Evolutionary conservation across 2,888 invertebrate genomes (phyloP), one percentile per base, ranked within the genome.

Genomic region (Philereme vetulata): DNA sequence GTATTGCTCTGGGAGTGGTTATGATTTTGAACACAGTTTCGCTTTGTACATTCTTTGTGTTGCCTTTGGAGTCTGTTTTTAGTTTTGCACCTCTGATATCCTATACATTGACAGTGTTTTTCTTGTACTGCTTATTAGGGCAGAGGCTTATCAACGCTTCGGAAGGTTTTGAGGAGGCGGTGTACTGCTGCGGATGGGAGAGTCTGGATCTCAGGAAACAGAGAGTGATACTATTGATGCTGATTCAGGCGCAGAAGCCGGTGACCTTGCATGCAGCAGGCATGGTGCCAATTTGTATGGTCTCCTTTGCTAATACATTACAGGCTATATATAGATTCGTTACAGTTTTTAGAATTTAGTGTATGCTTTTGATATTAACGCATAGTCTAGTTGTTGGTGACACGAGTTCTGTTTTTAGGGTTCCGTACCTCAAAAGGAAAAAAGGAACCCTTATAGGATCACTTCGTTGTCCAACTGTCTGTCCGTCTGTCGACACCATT

Each of bases 111-210:
- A 69, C 72, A 11, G 60, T 75, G 6, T 79, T 80, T 60, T 81
- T 81, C 44, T 65, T 81, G 49, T 77, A 82, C 60, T 82, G 81
- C 62, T 70, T 72, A 34, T 71, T 72, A 69, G 80, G 82, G 0
- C 80, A 82, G 53, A 74, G 74, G 36, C 69, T 82, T 50, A 76
- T 73, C 4, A 78, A 76, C 51, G 80, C 80, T 9, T 70, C 81
- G 9, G 73, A 78, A 57, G 70, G 66, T 51, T 76, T 80, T 48
- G 78, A 80, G 66, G 72, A 62, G 9, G 76, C 76, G 0, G 72
- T 82, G 5, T 82, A 81, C 45, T 68, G 67, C 54, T 78, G 78
- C 51, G 77, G 80, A 11, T 82, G 82, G 82, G 72, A 82, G 63
- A 69, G 72, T n/a, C 72, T 81, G 38, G 50, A 45, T 36, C 60